phyloP scores from a whole-genome alignment of 2,113 vertebrate genomes.

The Romanogobio albipinnatus region DNA sequence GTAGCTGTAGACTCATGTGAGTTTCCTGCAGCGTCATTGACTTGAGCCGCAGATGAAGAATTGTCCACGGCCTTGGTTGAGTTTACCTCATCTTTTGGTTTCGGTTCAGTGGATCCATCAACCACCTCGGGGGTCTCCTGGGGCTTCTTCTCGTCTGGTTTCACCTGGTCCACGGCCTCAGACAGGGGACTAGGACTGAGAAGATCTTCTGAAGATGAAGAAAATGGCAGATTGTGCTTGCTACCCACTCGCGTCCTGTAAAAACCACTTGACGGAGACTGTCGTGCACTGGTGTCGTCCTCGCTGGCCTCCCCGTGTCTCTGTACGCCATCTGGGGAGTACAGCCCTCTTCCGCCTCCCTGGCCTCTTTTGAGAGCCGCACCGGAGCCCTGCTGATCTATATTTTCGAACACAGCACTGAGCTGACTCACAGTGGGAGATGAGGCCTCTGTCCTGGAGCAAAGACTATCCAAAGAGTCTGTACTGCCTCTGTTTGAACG shows the following conservation, averaged over 20 bases:
- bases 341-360: constrained; percentile 74
- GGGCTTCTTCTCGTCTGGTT: constrained; percentile 39
- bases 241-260: constrained; percentile 63
- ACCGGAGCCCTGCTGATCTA: constrained; percentile 69
- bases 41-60: constrained; percentile 55
- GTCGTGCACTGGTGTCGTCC: constrained; percentile 72
- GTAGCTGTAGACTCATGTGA: constrained; percentile 45
- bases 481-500: constrained; percentile 92
- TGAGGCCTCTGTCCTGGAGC: constrained; percentile 90
- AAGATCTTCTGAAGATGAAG: constrained; percentile 76
- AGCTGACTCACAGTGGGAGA: constrained; percentile 97
- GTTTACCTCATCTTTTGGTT: constrained; percentile 58
- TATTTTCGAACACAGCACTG: constrained; percentile 93
- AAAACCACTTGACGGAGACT: constrained; percentile 71
- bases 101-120: constrained; percentile 69
- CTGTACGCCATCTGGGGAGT: constrained; percentile 74
- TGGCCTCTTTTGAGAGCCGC: constrained; percentile 71
- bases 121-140: constrained; percentile 57
- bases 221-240: constrained; percentile 68
- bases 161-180: constrained; percentile 58
- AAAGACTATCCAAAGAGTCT: constrained; percentile 94
- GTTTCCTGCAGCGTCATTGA: constrained; percentile 56
- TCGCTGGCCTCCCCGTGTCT: constrained; percentile 75
- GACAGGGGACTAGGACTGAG: constrained; percentile 69
- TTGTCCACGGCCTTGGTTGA: constrained; percentile 54